phyloP scores from a whole-genome alignment of 2,797 vertebrate genomes.

The Zonotrichia albicollis region DNA sequence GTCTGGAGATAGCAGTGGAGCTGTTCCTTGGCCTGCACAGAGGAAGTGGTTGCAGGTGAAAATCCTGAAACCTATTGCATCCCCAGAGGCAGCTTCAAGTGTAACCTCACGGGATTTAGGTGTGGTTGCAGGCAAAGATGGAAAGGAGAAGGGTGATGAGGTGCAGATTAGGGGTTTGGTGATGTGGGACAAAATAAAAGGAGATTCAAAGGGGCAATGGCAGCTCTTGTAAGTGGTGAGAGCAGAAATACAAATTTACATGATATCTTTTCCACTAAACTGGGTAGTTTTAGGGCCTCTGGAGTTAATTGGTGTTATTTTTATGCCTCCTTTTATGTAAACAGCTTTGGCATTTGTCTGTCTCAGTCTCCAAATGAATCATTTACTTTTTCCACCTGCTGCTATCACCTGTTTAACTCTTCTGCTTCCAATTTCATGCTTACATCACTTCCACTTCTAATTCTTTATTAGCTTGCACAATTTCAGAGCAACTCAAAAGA shows the following conservation, averaged over 20 bases:
- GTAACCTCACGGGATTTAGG: not conserved
- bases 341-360: not conserved
- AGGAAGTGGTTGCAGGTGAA: not conserved
- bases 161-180: not conserved
- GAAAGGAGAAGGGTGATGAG: not conserved
- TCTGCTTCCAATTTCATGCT: not conserved
- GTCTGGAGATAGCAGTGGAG: not conserved
- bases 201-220: not conserved
- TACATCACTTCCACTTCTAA: not conserved
- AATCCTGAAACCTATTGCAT: not conserved
- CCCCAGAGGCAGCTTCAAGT: not conserved
- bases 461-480: not conserved
- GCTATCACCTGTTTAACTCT: not conserved
- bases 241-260: not conserved
- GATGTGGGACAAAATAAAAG: not conserved
- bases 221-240: not conserved
- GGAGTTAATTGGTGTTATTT: not conserved
- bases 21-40: accelerated
- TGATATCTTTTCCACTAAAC: not conserved
- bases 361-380: not conserved
- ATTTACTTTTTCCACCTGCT: not conserved
- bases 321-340: not conserved
- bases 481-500: not conserved
- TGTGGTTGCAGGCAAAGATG: not conserved
- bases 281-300: not conserved